phyloP scores from a whole-genome alignment of 2,797 vertebrate species.

The Diplodus puntazzo region DNA sequence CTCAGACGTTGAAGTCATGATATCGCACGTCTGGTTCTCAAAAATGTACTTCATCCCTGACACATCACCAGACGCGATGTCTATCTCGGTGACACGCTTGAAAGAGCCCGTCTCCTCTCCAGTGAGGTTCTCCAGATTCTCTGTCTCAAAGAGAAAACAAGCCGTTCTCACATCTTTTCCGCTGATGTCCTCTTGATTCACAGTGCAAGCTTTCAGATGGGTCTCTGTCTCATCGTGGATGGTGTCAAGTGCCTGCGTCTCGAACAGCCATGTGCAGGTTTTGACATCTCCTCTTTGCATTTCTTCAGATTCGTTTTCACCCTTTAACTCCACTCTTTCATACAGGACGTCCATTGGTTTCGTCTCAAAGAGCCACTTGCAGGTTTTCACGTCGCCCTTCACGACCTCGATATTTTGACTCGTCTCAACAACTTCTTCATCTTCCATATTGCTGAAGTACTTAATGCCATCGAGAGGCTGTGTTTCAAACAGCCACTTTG shows the following conservation, averaged over 20 bases:
- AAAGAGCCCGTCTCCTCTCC: slow-evolving; percentile 84
- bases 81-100: slow-evolving; percentile 88
- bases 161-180: slow-evolving; percentile 91
- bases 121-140: slow-evolving; percentile 89
- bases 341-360: slow-evolving; percentile 92
- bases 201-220: slow-evolving; percentile 83
- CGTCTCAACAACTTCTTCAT: slow-evolving; percentile 81
- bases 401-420: slow-evolving; percentile 81
- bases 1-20: slow-evolving; percentile 90
- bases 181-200: slow-evolving; percentile 89
- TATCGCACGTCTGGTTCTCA: slow-evolving; percentile 91
- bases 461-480: slow-evolving; percentile 94
- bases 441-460: slow-evolving; percentile 90
- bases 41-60: slow-evolving; percentile 92
- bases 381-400: slow-evolving; percentile 93
- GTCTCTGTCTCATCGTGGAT: slow-evolving; percentile 87
- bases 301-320: slow-evolving; percentile 78
- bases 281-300: slow-evolving; percentile 91
- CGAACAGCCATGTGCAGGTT: slow-evolving; percentile 94
- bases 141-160: slow-evolving; percentile 93
- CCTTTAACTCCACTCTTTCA: slow-evolving; percentile 84
- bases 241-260: slow-evolving; percentile 90
- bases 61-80: slow-evolving; percentile 92
- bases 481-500: slow-evolving; percentile 97
- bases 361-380: slow-evolving; percentile 96